Conservation (phyloP, 1,140 invertebrate genomes). For the Polypedilum vanderplanki region DNA sequence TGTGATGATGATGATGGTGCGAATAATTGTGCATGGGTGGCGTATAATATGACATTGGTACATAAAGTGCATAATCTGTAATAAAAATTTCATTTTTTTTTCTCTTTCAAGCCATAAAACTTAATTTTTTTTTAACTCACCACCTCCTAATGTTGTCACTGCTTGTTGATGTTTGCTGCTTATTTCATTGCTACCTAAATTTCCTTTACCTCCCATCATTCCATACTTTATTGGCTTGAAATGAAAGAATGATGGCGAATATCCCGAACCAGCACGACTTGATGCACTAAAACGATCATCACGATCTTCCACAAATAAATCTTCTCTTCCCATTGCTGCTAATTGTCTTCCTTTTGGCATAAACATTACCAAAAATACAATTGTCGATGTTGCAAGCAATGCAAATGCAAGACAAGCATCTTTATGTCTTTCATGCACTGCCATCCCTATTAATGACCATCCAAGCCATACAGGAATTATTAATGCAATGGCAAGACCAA, state of each 20-base stretch:
- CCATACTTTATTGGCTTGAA: conserved; percentile 75
- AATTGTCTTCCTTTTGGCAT: conserved; percentile 86
- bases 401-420: conserved; percentile 86
- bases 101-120: not conserved
- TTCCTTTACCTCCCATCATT: conserved; percentile 47
- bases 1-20: not conserved
- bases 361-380: conserved; percentile 88
- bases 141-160: not conserved
- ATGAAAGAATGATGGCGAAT: conserved; percentile 84
- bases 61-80: conserved; percentile 22
- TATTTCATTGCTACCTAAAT: not conserved
- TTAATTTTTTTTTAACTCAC: not conserved
- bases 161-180: conserved; percentile 18
- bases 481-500: conserved; percentile 75
- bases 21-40: conserved; percentile 11
- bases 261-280: conserved; percentile 68
- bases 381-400: conserved; percentile 68
- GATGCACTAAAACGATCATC: conserved; percentile 69
- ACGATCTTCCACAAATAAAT: conserved; percentile 67
- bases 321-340: conserved; percentile 78
- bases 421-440: conserved; percentile 65
- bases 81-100: not conserved
- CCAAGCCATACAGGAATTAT: conserved; percentile 81
- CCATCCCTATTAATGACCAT: conserved; percentile 67
- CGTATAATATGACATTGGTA: conserved; percentile 18